These are phyloP conservation scores for Tenodera sinensis DNA, from an alignment of 2,888 invertebrate genomes.

Conservation along the genomic window DNA sequence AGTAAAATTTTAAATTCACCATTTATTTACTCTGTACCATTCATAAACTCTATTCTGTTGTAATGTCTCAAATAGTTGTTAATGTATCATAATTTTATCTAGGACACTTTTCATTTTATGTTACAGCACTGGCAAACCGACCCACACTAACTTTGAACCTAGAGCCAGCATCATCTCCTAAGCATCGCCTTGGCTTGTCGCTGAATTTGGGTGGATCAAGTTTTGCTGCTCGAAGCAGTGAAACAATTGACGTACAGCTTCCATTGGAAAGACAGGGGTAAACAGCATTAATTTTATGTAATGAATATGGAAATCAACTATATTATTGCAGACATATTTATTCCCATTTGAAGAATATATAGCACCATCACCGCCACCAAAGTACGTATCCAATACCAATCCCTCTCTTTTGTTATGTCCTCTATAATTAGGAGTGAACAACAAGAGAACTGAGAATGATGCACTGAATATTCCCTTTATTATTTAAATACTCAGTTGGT, in stretches of 20 bases:
- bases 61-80: too few species aligned
- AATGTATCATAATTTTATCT: too few species aligned
- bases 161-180: conserved; percentile 6
- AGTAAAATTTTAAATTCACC: too few species aligned
- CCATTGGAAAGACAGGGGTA: conserved; percentile 87
- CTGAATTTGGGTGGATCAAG: conserved; percentile 63
- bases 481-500: background rate
- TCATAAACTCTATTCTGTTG: too few species aligned
- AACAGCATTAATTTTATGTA: conserved; percentile 34
- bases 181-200: conserved; percentile 55
- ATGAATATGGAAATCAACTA: too few species aligned
- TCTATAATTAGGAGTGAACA: background rate
- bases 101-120: background rate
- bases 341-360: too few species aligned
- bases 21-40: too few species aligned
- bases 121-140: background rate
- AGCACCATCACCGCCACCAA: too few species aligned
- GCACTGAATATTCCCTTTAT: background rate
- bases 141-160: conserved; percentile 19
- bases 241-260: conserved; percentile 73
- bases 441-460: background rate
- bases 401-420: background rate
- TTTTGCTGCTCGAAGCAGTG: conserved; percentile 51
- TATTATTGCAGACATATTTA: too few species aligned
- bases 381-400: too few species aligned